These are phyloP conservation scores for Rynchops niger DNA, from an alignment of 2,113 vertebrate genomes.

Conservation along the genomic window DNA sequence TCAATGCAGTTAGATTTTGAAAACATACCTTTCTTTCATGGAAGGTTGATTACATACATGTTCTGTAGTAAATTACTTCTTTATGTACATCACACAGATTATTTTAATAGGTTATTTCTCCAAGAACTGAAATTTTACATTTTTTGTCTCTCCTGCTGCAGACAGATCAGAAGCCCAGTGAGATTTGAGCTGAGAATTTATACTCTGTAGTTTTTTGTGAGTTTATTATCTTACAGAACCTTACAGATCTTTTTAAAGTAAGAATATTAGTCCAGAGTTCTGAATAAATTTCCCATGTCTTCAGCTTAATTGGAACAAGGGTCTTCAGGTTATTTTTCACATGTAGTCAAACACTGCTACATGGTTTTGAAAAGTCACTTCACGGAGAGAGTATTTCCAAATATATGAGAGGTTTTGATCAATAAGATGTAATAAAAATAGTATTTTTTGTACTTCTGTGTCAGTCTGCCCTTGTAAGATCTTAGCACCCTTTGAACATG, in stretches of 20 bases:
- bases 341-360: background rate
- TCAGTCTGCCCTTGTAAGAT: background rate
- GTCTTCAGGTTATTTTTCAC: background rate
- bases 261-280: background rate
- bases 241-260: background rate
- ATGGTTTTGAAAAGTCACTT: background rate
- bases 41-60: background rate
- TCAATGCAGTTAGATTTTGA: background rate
- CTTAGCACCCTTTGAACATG: background rate
- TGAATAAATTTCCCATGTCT: constrained; percentile 6
- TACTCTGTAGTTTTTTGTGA: background rate
- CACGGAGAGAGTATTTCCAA: background rate
- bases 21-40: background rate
- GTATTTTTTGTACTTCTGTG: background rate
- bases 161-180: background rate
- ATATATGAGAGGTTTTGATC: background rate
- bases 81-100: background rate
- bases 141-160: background rate
- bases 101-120: background rate
- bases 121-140: background rate
- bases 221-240: background rate
- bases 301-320: background rate
- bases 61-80: background rate
- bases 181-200: background rate
- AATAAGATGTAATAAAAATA: background rate